These are phyloP conservation scores for Triplophysa siluroides DNA, from an alignment of 2,113 vertebrate genomes.

Conservation along the genomic window DNA sequence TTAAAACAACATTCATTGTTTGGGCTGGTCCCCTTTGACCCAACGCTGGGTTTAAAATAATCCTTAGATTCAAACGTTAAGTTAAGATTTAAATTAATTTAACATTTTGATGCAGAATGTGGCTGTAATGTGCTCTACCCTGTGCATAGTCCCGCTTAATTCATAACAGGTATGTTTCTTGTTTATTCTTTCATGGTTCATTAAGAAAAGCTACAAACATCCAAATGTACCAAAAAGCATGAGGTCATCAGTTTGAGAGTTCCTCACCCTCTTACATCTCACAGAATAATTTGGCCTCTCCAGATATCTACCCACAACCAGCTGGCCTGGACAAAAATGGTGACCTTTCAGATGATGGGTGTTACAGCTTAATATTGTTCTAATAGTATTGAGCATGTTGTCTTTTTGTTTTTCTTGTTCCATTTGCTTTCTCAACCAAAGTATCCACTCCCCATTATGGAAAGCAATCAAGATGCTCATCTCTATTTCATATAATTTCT, in stretches of 20 bases:
- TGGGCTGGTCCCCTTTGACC: too few species aligned
- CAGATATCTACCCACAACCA: slow-evolving; percentile 35
- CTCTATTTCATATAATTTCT: too few species aligned
- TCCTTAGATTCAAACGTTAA: too few species aligned
- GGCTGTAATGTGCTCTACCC: background rate
- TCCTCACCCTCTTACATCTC: background rate
- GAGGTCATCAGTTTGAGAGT: slow-evolving; percentile 1
- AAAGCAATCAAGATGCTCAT: too few species aligned
- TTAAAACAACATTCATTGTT: too few species aligned
- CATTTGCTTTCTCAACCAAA: too few species aligned
- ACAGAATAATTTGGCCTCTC: background rate
- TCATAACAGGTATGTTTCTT: background rate
- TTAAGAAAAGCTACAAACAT: background rate
- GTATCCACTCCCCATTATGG: too few species aligned
- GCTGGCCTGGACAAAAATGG: slow-evolving; percentile 3
- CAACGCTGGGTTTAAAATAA: too few species aligned
- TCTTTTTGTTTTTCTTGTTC: too few species aligned
- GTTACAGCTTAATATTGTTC: background rate
- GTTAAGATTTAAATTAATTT: background rate
- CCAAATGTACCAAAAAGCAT: background rate
- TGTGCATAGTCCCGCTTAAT: background rate
- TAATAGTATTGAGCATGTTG: too few species aligned
- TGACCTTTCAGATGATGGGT: slow-evolving; percentile 35
- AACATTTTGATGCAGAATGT: background rate
- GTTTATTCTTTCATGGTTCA: background rate